Conservation (phyloP, 2,797 vertebrate species). For the Ibycter americanus region DNA sequence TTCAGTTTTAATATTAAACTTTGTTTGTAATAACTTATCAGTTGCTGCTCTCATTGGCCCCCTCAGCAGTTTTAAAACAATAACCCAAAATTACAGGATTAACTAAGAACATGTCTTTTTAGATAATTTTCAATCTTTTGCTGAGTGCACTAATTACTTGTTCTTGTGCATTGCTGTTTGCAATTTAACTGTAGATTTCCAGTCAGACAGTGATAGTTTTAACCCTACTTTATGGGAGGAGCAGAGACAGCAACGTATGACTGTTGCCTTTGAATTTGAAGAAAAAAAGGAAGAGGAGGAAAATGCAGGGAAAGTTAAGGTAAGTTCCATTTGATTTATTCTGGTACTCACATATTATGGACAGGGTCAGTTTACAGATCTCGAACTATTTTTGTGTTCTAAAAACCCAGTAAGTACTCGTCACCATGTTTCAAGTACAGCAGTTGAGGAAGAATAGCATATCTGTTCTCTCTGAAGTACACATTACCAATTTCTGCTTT, state of each 20-base stretch:
- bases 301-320: slow-evolving; percentile 94
- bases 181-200: slow-evolving; percentile 86
- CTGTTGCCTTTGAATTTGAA: slow-evolving; percentile 98
- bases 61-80: not conserved
- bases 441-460: not conserved
- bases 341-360: not conserved
- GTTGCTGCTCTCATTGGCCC: not conserved
- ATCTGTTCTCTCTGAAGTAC: not conserved
- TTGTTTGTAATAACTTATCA: not conserved
- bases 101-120: fast-evolving
- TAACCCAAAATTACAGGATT: not conserved
- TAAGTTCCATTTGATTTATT: slow-evolving; percentile 51
- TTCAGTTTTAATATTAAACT: not conserved
- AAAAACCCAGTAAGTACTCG: not conserved
- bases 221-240: slow-evolving; percentile 99
- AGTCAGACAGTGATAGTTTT: slow-evolving; percentile 98
- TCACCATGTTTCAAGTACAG: not conserved
- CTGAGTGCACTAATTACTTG: not conserved
- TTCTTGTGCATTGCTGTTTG: slow-evolving; percentile 21
- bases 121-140: not conserved
- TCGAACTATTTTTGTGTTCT: not conserved
- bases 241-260: slow-evolving; percentile 98
- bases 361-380: not conserved
- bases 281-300: slow-evolving; percentile 98
- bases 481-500: not conserved